phyloP scores from a whole-genome alignment of 2,113 vertebrate genomes.

The Marmota flaviventris region DNA sequence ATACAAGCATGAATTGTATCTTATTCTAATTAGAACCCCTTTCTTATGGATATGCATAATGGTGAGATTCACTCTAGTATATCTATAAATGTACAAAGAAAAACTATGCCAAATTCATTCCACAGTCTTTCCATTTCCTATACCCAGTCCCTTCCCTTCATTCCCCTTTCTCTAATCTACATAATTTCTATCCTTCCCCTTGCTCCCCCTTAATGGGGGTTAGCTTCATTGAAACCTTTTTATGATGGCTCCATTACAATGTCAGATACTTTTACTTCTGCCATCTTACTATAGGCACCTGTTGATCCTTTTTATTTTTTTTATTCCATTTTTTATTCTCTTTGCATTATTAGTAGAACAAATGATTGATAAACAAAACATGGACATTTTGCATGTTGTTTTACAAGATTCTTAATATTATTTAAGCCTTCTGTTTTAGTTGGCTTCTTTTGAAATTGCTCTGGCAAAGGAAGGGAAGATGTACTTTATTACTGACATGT shows the following conservation, averaged over 20 bases:
- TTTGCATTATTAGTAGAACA: too few relatives aligned
- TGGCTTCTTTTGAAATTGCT: not conserved
- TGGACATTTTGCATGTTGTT: not conserved
- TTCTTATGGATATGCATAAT: too few relatives aligned
- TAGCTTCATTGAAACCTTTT: not conserved
- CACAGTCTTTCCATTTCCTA: too few relatives aligned
- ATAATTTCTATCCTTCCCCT: too few relatives aligned
- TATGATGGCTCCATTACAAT: not conserved
- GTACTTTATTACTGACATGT: not conserved
- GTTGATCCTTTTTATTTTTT: not conserved
- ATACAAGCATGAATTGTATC: too few relatives aligned
- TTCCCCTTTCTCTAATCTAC: too few relatives aligned
- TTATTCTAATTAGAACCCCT: too few relatives aligned
- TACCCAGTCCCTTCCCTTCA: too few relatives aligned
- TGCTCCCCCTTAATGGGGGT: too few relatives aligned
- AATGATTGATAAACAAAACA: not conserved
- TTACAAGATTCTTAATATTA: not conserved
- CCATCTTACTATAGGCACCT: not conserved
- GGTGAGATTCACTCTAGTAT: too few relatives aligned
- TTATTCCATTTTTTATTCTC: not conserved
- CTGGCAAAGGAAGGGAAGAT: not conserved
- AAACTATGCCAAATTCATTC: too few relatives aligned
- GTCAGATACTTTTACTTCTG: not conserved
- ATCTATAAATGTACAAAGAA: too few relatives aligned
- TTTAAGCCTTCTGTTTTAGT: not conserved